Base-by-base conservation (phyloP, 1,140 invertebrate genomes). In the Nomia melanderi region DNA sequence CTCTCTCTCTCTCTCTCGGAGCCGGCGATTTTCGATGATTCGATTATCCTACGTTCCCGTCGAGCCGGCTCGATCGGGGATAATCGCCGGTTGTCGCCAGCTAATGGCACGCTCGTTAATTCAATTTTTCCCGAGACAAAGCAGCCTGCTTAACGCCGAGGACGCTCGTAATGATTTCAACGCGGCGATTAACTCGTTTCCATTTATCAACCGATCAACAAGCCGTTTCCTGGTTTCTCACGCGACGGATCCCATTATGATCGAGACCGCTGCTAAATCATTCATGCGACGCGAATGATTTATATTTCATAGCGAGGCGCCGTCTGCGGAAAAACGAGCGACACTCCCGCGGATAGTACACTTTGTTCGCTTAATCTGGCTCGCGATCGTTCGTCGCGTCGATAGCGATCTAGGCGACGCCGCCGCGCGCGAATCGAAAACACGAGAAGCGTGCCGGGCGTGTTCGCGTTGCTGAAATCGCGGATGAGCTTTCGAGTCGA, bases 211-310 rank as follows among this genome's bases (percentile, higher is more conserved):
- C 2, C 36, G 36, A 2, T 20, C 14, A 5, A 39, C 31, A 29
- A 11, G 7, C n/a, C 12, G 47, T 76, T 70, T 60, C 65, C 54
- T 25, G 31, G 41, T 60, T 27, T 53, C 41, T 33, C 17, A 29
- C 8, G n/a, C 25, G n/a, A 25, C 9, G 9, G 25, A 66, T 60
- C n/a, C 39, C 14, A 59, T 50, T 41, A 31, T 20, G 25, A 70
- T 76, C 31, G 53, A 67, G 27, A n/a, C 23, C 31, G 6, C 66
- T 77, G 9, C 31, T 71, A 62, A 77, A 77, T 77, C 63, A 77
- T 77, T 77, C 66, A 77, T 63, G 17, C 25, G 11, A 0, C 29
- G 23, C 12, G 6, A 9, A 20, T 50, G 33, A 71, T 60, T 74
- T 75, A 59, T 41, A 54, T 39, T 31, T 29, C 9, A 8, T 1